Conservation (phyloP, 2,888 invertebrate species). For the Meandrusa payeni region DNA sequence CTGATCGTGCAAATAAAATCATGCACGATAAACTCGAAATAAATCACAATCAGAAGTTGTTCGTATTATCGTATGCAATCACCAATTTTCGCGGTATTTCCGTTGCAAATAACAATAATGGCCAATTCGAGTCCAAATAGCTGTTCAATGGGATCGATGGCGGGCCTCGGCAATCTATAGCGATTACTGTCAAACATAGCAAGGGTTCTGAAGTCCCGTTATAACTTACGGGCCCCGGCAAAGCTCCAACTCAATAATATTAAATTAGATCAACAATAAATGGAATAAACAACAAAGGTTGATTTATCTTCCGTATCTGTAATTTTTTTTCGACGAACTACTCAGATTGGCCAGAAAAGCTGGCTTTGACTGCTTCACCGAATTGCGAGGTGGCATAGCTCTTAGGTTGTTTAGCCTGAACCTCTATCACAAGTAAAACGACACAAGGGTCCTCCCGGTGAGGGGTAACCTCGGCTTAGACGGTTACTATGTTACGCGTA, state of each 20-base stretch:
- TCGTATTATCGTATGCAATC: conserved; percentile 11
- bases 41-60: conserved; percentile 5
- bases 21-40: too few species aligned
- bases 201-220: conserved; percentile 57
- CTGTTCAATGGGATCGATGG: conserved; percentile 28
- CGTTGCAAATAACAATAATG: conserved; percentile 21
- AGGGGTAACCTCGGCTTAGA: too few species aligned
- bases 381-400: too few species aligned
- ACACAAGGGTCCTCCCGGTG: too few species aligned
- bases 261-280: conserved; percentile 20
- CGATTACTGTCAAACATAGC: conserved; percentile 74
- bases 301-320: too few species aligned
- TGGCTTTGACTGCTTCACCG: too few species aligned
- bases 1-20: too few species aligned
- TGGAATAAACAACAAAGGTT: conserved; percentile 6
- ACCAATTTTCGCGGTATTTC: conserved; percentile 6
- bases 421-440: too few species aligned
- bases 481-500: too few species aligned
- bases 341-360: too few species aligned
- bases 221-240: conserved; percentile 33
- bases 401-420: too few species aligned
- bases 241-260: conserved; percentile 21
- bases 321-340: too few species aligned
- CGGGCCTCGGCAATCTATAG: conserved; percentile 49
- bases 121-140: conserved; percentile 17